phyloP scores from a whole-genome alignment of 1,140 invertebrate genomes.

The Ceratitis capitata region DNA sequence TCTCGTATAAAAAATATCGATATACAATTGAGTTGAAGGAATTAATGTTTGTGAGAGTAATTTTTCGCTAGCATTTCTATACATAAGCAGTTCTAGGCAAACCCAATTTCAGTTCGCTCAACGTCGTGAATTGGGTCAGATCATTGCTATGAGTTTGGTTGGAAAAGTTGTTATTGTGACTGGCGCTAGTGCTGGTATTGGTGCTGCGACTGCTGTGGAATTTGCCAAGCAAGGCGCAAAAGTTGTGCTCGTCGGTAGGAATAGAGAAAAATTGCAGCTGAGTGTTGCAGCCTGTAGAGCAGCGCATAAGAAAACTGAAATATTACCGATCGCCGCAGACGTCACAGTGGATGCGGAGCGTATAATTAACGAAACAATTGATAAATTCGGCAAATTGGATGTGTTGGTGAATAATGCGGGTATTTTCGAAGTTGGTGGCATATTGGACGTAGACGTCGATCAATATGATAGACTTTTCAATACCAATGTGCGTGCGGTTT shows the following conservation, averaged over 20 bases:
- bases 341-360: conserved; percentile 71
- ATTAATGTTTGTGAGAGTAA: no score
- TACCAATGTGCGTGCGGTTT: conserved; percentile 79
- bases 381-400: conserved; percentile 73
- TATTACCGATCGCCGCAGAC: conserved; percentile 69
- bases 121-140: no score
- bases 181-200: conserved; percentile 89
- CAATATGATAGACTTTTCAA: conserved; percentile 79
- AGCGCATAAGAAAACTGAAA: conserved; percentile 47
- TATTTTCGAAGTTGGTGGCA: conserved; percentile 74
- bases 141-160: conserved; percentile 73
- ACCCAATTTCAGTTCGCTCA: no score
- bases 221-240: conserved; percentile 79
- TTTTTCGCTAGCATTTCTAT: no score
- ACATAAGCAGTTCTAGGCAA: no score
- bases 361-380: conserved; percentile 72
- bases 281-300: conserved; percentile 69
- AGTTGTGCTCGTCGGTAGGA: conserved; percentile 76
- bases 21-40: no score
- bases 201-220: conserved; percentile 79
- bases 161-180: conserved; percentile 77
- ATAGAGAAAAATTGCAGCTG: conserved; percentile 72
- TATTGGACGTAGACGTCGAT: conserved; percentile 78
- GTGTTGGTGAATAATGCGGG: conserved; percentile 84
- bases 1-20: no score